These are phyloP conservation scores for Pholis gunnellus DNA, from an alignment of 2,113 vertebrate genomes.

Conservation along the genomic window DNA sequence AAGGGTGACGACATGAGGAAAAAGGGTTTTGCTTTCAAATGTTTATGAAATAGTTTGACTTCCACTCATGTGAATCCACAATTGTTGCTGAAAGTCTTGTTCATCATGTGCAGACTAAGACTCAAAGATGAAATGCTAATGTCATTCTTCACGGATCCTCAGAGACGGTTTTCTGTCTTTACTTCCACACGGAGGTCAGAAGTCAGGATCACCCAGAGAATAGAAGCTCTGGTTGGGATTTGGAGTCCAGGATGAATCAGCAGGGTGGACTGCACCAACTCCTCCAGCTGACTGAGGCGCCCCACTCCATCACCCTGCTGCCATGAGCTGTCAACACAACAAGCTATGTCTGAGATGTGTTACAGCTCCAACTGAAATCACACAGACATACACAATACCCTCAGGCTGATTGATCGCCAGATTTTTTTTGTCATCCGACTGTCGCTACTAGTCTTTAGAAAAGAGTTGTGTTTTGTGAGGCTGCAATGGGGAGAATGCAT, in stretches of 20 bases:
- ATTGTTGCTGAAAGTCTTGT: background rate
- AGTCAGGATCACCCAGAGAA: conserved; percentile 37
- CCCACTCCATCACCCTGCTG: conserved; percentile 12
- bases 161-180: background rate
- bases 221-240: conserved; percentile 7
- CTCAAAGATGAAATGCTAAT: background rate
- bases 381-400: background rate
- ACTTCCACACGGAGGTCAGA: background rate
- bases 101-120: background rate
- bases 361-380: background rate
- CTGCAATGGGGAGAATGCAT: background rate
- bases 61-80: background rate
- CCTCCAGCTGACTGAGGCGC: conserved; percentile 13
- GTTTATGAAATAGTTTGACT: background rate
- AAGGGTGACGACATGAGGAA: background rate
- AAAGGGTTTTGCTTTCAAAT: background rate
- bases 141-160: background rate
- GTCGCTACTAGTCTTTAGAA: background rate
- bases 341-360: conserved; percentile 20
- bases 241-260: conserved; percentile 39
- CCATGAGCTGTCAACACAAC: conserved; percentile 25
- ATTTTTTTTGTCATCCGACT: background rate
- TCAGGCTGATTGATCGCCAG: background rate
- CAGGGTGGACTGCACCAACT: conserved; percentile 27
- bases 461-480: background rate